Percentiles rank a stretch among this genome's conserved stretches.
These are phyloP conservation scores for Myathropa florea DNA, from an alignment of 2,888 invertebrate genomes.

Conservation along the genomic window DNA sequence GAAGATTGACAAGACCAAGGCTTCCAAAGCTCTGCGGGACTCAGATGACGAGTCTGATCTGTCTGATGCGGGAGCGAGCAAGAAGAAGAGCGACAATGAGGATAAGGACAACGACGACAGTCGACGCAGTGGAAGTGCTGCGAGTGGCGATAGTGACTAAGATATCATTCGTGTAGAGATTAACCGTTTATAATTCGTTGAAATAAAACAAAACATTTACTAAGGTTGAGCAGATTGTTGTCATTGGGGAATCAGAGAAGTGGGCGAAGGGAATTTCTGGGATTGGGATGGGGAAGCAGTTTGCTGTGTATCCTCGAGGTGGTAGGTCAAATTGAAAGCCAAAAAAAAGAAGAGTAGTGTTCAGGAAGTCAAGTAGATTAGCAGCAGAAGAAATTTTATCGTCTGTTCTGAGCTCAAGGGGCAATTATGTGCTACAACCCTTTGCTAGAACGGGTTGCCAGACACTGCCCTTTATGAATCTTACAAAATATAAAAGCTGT, in stretches of 20 bases:
- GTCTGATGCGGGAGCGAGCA: constrained; percentile 77
- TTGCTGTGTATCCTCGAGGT: too few species aligned
- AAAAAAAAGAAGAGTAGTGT: too few species aligned
- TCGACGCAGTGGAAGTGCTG: constrained; percentile 44
- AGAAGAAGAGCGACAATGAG: constrained; percentile 74
- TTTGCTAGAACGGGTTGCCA: too few species aligned
- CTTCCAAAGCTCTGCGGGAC: constrained; percentile 89
- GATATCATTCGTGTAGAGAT: not conserved
- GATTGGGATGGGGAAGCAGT: not conserved
- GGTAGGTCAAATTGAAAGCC: too few species aligned
- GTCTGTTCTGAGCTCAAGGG: too few species aligned
- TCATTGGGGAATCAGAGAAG: not conserved
- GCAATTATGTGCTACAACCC: too few species aligned
- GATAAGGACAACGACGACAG: constrained; percentile 40
- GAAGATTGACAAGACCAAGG: constrained; percentile 88
- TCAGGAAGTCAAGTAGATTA: too few species aligned
- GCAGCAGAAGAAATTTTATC: too few species aligned
- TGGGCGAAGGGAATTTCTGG: not conserved
- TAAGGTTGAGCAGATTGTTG: not conserved
- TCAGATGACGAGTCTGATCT: constrained; percentile 85
- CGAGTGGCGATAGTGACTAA: constrained; percentile 50
- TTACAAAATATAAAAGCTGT: too few species aligned
- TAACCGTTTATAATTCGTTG: not conserved
- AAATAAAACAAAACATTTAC: not conserved
- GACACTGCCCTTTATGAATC: too few species aligned